phyloP scores from a whole-genome alignment of 1,140 invertebrate genomes.

The Zaprionus gabonicus region DNA sequence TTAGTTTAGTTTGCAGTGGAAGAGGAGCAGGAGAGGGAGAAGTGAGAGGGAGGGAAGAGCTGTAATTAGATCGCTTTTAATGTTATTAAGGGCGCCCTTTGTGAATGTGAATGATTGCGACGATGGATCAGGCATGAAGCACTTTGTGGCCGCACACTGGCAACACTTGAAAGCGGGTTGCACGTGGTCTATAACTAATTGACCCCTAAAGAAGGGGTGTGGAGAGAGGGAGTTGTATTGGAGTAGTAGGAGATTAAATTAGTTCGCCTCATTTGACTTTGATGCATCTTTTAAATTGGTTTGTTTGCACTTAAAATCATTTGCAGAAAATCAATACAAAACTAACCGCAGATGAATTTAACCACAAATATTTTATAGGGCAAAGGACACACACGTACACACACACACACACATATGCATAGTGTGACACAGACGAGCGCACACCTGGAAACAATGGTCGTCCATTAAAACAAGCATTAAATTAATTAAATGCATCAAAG shows the following conservation, averaged over 20 bases:
- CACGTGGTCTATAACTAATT: not conserved
- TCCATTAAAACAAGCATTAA: constrained; percentile 60
- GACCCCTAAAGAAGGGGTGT: not conserved
- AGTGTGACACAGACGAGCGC: constrained; percentile 6
- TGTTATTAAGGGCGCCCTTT: constrained; percentile 36
- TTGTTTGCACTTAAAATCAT: constrained; percentile 39
- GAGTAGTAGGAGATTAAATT: not conserved
- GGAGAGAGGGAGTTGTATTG: not conserved
- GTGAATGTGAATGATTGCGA: constrained; percentile 23
- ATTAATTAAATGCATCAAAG: constrained; percentile 68
- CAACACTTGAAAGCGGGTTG: not conserved
- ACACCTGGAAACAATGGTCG: constrained; percentile 11
- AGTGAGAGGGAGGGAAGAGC: not conserved
- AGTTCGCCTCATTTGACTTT: constrained; percentile 6
- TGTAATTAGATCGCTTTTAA: constrained; percentile 53
- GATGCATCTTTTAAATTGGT: constrained; percentile 30
- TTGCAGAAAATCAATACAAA: constrained; percentile 59
- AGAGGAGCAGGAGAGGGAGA: not conserved
- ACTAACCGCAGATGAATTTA: constrained; percentile 38
- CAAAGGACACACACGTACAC: not conserved
- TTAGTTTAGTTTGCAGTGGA: constrained; percentile 20
- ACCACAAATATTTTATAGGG: constrained; percentile 12
- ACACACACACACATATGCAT: not conserved
- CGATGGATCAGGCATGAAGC: not conserved
- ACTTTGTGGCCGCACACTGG: not conserved